These are phyloP conservation scores for Centropus unirufus DNA, from an alignment of 2,113 vertebrate species.

Conservation along the genomic window DNA sequence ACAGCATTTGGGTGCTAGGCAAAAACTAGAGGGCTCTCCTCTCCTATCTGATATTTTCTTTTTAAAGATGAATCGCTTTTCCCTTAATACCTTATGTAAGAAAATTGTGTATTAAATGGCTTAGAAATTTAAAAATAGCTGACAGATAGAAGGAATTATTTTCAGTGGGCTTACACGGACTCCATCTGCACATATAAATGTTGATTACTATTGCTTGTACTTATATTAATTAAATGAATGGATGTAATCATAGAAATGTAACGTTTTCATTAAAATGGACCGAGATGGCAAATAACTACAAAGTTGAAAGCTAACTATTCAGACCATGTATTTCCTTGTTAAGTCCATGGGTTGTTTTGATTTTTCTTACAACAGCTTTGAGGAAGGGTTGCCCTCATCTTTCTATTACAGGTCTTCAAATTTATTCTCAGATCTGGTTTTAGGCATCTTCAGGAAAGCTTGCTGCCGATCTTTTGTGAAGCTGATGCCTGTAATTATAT, in stretches of 20 bases:
- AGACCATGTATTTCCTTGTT: background rate
- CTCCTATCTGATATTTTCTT: background rate
- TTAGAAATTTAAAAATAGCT: background rate
- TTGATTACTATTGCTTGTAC: background rate
- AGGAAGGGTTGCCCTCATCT: background rate
- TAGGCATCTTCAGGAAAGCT: background rate
- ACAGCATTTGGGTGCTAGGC: background rate
- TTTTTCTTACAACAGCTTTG: background rate
- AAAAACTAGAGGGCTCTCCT: background rate
- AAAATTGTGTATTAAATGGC: background rate
- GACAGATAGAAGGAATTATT: background rate
- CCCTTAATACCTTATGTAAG: conserved; percentile 3
- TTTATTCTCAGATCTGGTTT: background rate
- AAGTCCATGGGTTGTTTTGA: background rate
- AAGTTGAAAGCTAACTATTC: background rate
- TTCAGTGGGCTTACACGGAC: background rate
- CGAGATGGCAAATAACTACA: background rate
- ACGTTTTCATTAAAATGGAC: background rate
- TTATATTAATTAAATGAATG: conserved; percentile 16
- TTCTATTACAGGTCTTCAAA: background rate
- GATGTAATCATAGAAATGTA: background rate
- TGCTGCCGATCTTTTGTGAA: background rate
- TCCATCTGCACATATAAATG: background rate
- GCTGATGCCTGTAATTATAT: no score
- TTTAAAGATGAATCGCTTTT: background rate